Evolutionary conservation across 2,888 invertebrate species (phyloP).

Genomic region (Yponomeuta cagnagella): DNA sequence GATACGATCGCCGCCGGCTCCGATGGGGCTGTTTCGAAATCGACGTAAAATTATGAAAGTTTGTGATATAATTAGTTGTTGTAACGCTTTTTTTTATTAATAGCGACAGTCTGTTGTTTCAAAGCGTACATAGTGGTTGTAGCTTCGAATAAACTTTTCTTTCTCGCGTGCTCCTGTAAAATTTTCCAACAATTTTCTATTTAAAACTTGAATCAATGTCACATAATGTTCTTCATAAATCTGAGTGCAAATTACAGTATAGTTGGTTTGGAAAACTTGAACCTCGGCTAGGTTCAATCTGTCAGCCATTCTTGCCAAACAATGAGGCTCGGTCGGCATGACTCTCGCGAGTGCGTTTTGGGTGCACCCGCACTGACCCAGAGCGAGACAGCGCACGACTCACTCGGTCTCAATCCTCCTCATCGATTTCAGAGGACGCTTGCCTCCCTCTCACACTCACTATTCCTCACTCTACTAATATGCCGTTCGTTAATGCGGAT

Average conservation of each 20-base stretch:
- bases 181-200: background rate
- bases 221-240: background rate
- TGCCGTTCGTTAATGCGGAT: slow-evolving; percentile 49
- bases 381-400: slow-evolving; percentile 36
- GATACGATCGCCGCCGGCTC: slow-evolving; percentile 19
- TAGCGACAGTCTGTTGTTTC: background rate
- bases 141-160: no score
- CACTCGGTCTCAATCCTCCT: slow-evolving; percentile 27
- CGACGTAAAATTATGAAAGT: background rate
- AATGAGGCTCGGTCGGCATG: background rate
- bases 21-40: background rate
- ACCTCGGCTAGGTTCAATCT: no score
- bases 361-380: slow-evolving; percentile 50
- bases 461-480: slow-evolving; percentile 35
- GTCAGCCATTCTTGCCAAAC: slow-evolving; percentile 11
- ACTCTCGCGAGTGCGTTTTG: slow-evolving; percentile 44
- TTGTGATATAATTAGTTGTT: background rate
- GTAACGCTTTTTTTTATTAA: background rate
- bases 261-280: background rate
- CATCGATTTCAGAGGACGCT: slow-evolving; percentile 63
- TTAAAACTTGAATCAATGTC: background rate
- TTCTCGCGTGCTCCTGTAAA: no score
- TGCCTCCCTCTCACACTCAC: slow-evolving; percentile 44
- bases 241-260: background rate
- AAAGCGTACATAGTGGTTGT: background rate